phyloP scores from a whole-genome alignment of 2,888 invertebrate species.

The Tortrix viridana region DNA sequence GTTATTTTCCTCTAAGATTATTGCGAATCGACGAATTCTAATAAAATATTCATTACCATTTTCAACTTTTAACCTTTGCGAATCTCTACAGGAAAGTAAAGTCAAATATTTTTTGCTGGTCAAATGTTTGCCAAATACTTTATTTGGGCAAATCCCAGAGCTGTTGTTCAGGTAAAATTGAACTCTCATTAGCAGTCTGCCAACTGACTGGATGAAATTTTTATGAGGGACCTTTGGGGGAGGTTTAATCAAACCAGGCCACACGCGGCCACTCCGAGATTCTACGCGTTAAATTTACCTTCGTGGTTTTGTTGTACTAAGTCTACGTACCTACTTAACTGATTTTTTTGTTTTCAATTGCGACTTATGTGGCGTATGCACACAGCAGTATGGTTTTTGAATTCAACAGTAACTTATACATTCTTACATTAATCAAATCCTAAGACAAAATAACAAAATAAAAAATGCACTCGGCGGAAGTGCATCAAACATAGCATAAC shows the following conservation, averaged over 20 bases:
- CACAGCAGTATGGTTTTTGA: too few species aligned
- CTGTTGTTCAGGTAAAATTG: conserved; percentile 1
- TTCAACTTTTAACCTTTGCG: background rate
- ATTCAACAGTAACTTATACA: too few species aligned
- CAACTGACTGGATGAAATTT: conserved; percentile 5
- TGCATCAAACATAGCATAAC: too few species aligned
- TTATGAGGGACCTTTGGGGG: conserved; percentile 3
- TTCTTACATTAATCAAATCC: too few species aligned
- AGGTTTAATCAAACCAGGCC: conserved; percentile 7
- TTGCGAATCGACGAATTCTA: too few species aligned
- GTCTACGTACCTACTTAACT: background rate
- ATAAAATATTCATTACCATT: too few species aligned
- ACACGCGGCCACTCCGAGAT: conserved; percentile 4
- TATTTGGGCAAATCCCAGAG: background rate
- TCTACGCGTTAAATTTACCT: background rate
- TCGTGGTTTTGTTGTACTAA: background rate
- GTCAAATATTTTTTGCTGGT: conserved; percentile 5
- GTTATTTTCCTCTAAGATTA: too few species aligned
- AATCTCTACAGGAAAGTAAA: background rate
- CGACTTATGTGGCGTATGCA: too few species aligned
- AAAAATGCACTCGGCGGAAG: too few species aligned
- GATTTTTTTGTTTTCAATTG: background rate
- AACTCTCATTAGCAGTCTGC: conserved; percentile 5
- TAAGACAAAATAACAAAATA: too few species aligned
- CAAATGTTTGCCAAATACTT: background rate